Conservation (phyloP, 2,888 invertebrate species). For the Lycocerus yunnanus region DNA sequence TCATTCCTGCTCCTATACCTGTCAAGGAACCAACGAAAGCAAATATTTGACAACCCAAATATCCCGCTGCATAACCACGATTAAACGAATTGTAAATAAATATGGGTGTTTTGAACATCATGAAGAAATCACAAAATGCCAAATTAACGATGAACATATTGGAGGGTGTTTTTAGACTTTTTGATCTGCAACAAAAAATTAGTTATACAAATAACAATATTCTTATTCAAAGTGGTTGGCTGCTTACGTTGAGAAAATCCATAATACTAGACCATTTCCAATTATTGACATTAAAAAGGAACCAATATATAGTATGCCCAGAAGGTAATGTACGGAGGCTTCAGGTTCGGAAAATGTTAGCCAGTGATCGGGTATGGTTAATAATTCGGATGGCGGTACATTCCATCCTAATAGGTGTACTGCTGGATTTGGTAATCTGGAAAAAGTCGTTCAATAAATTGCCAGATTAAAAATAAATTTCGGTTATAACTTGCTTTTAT, state of each 20-base stretch:
- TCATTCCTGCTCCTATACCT: conserved; percentile 79
- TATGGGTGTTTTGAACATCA: conserved; percentile 86
- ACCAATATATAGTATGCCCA: conserved; percentile 76
- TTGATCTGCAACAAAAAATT: conserved; percentile 60
- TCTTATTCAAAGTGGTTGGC: not conserved
- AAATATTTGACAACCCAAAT: conserved; percentile 77
- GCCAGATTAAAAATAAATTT: no score
- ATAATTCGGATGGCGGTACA: conserved; percentile 74
- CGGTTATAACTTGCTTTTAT: no score
- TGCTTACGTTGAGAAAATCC: conserved; percentile 79
- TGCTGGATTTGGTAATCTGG: conserved; percentile 35
- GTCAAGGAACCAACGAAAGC: conserved; percentile 76
- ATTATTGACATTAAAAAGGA: conserved; percentile 73
- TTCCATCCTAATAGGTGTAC: conserved; percentile 72
- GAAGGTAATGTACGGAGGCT: conserved; percentile 77
- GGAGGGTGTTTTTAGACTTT: conserved; percentile 76
- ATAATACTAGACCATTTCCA: conserved; percentile 86
- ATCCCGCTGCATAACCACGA: conserved; percentile 75
- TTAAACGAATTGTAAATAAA: conserved; percentile 85
- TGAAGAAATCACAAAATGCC: conserved; percentile 81
- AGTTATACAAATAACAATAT: not conserved
- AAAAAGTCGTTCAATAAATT: no score
- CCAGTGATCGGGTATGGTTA: conserved; percentile 83
- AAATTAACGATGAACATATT: conserved; percentile 84
- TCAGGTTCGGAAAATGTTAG: conserved; percentile 78